Percentiles rank a stretch among this genome's conserved stretches.
phyloP scores from a whole-genome alignment of 2,113 vertebrate species.

The Poeciliopsis occidentalis region DNA sequence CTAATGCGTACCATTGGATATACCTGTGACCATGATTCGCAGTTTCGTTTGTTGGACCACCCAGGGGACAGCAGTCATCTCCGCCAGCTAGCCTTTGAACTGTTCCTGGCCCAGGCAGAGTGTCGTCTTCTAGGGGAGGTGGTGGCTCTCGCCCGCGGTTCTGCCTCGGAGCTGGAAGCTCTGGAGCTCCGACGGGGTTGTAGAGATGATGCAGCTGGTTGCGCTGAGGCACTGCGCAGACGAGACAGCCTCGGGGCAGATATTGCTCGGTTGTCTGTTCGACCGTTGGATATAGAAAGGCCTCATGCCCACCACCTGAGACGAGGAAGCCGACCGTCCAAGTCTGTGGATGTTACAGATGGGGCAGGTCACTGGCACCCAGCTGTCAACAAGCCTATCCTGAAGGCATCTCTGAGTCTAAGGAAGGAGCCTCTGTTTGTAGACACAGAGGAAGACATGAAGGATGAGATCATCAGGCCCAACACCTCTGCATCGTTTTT shows the following conservation, averaged over 20 bases:
- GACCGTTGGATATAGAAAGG: conserved; percentile 87
- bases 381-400: conserved; percentile 83
- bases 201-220: conserved; percentile 87
- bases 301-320: conserved; percentile 85
- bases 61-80: conserved; percentile 83
- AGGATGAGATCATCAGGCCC: conserved; percentile 92
- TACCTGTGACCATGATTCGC: conserved; percentile 84
- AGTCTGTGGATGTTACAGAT: conserved; percentile 92
- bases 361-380: conserved; percentile 93
- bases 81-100: conserved; percentile 91
- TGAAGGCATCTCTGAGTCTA: conserved; percentile 89
- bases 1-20: conserved; percentile 94
- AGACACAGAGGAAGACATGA: conserved; percentile 87
- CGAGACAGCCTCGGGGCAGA: conserved; percentile 86
- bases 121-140: conserved; percentile 93
- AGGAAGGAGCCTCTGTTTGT: conserved; percentile 88
- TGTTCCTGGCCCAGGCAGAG: conserved; percentile 93
- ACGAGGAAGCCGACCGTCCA: conserved; percentile 90
- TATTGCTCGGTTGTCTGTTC: conserved; percentile 85
- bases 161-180: conserved; percentile 88
- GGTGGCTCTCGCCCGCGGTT: conserved; percentile 89
- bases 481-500: conserved; percentile 87
- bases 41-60: conserved; percentile 78
- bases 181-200: conserved; percentile 86
- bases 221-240: conserved; percentile 87